Percentiles rank a stretch among this genome's conserved stretches.
Conservation (phyloP, 2,113 vertebrate species). For the Ailuropoda melanoleuca region DNA sequence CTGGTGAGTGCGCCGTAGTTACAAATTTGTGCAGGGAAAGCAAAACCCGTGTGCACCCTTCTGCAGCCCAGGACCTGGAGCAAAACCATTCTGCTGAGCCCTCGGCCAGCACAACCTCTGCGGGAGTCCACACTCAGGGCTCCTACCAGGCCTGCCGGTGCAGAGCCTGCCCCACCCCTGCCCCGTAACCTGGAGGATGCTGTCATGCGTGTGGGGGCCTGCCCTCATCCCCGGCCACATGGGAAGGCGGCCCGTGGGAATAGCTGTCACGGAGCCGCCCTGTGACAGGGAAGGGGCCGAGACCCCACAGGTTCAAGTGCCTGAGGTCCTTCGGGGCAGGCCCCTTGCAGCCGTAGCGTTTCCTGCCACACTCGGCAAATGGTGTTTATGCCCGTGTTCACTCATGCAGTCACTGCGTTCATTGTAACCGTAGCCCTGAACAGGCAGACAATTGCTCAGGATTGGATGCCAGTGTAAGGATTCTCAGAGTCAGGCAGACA, state of each 20-base stretch:
- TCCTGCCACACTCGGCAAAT: background rate
- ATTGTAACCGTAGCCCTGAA: fast-evolving
- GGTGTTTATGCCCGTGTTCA: background rate
- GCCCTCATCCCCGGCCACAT: background rate
- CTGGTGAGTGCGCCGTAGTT: fast-evolving
- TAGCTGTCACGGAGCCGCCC: no score
- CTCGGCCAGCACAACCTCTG: background rate
- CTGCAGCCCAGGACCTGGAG: no score
- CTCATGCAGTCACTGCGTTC: background rate
- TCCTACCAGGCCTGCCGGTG: background rate
- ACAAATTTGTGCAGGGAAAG: fast-evolving
- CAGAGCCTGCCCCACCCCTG: background rate
- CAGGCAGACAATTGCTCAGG: fast-evolving
- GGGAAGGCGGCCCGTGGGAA: background rate
- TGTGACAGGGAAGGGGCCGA: background rate
- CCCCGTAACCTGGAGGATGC: background rate
- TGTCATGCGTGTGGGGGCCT: fast-evolving
- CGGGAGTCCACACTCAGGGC: fast-evolving
- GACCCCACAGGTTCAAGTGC: fast-evolving
- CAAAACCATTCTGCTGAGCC: background rate
- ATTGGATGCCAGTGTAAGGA: background rate
- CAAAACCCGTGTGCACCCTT: fast-evolving
- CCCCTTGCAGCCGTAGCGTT: background rate
- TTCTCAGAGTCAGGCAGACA: background rate
- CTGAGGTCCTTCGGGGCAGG: no score